phyloP scores from a whole-genome alignment of 2,888 invertebrate species.

The Uropetala carovei region DNA sequence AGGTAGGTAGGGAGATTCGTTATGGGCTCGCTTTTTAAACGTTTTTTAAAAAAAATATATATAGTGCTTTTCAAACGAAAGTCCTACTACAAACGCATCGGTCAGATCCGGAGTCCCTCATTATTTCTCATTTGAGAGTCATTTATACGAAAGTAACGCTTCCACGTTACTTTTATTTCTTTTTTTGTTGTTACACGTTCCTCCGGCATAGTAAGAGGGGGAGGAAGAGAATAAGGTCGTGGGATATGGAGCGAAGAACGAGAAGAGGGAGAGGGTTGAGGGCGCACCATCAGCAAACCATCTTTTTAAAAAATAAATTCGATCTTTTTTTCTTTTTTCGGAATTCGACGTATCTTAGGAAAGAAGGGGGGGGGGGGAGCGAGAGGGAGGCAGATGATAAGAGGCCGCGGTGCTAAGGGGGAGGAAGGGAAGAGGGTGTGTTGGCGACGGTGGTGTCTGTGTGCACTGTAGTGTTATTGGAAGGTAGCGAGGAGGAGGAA shows the following conservation, averaged over 20 bases:
- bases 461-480: constrained; percentile 10
- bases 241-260: not conserved
- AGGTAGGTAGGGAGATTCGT: no score
- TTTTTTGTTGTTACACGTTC: not conserved
- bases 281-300: not conserved
- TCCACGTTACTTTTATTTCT: not conserved
- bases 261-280: not conserved
- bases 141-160: not conserved
- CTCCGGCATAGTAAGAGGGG: no score
- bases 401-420: not conserved
- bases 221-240: not conserved
- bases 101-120: not conserved
- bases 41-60: not conserved
- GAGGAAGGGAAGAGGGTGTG: not conserved
- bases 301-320: not conserved
- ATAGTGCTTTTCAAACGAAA: not conserved
- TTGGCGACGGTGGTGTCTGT: not conserved
- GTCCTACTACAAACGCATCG: not conserved
- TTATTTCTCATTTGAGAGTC: not conserved
- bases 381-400: not conserved
- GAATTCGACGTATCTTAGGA: not conserved
- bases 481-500: constrained; percentile 23
- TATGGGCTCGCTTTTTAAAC: no score
- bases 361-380: not conserved
- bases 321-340: not conserved